phyloP scores from a whole-genome alignment of 2,113 vertebrate species.

The Origma solitaria region DNA sequence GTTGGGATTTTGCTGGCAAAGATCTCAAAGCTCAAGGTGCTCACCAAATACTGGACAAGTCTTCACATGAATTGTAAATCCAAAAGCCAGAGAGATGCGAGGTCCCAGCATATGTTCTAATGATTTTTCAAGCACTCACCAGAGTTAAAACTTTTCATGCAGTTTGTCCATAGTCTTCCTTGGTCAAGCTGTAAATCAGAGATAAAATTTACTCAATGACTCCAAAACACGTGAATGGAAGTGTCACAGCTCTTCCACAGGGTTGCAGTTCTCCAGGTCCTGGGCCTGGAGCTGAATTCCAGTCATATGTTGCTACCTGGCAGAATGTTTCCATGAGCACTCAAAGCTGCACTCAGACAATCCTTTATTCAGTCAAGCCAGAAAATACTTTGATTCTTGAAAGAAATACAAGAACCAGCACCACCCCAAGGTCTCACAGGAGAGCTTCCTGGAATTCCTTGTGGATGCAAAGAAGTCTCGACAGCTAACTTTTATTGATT shows the following conservation, averaged over 20 bases:
- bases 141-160: neutral
- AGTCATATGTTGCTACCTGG: neutral
- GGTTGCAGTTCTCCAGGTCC: neutral
- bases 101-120: too few relatives aligned
- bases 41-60: neutral
- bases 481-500: neutral
- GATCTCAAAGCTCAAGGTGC: neutral
- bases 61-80: neutral
- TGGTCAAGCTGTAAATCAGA: neutral
- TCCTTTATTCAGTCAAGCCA: neutral
- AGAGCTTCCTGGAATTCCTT: neutral
- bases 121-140: neutral
- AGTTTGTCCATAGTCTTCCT: neutral
- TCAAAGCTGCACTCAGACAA: neutral
- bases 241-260: neutral
- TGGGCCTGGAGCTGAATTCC: neutral
- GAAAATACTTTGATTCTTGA: neutral
- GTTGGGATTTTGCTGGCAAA: neutral
- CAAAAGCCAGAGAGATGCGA: neutral
- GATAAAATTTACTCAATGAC: neutral
- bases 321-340: neutral
- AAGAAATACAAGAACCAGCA: neutral
- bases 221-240: neutral
- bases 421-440: neutral
- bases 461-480: neutral